These are phyloP conservation scores for Bembecia ichneumoniformis DNA, from an alignment of 2,888 invertebrate genomes.

Conservation along the genomic window DNA sequence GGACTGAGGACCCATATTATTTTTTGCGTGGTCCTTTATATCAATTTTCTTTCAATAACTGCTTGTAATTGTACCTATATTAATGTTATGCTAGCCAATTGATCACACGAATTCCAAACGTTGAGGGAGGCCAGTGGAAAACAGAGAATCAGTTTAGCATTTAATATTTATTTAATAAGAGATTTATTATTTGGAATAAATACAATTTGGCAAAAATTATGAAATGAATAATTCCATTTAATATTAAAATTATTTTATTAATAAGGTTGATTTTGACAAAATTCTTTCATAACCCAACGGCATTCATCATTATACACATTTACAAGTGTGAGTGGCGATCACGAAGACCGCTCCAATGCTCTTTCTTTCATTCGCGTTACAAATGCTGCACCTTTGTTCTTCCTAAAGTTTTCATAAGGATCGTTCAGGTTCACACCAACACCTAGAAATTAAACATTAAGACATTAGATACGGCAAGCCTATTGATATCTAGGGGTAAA, in stretches of 20 bases:
- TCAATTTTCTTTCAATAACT: no score
- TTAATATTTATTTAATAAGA: no score
- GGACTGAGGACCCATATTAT: no score
- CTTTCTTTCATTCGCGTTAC: slow-evolving; percentile 94
- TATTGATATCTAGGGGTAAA: no score
- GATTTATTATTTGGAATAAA: no score
- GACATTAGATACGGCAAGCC: no score
- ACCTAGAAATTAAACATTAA: slow-evolving; percentile 67
- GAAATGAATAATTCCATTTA: background rate
- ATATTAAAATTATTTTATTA: background rate
- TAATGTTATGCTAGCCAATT: no score
- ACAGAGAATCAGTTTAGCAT: no score
- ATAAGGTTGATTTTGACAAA: slow-evolving; percentile 55
- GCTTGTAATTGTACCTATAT: no score
- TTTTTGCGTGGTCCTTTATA: no score
- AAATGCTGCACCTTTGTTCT: slow-evolving; percentile 95
- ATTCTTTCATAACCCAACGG: slow-evolving; percentile 58
- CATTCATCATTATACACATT: slow-evolving; percentile 58
- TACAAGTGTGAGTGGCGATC: slow-evolving; percentile 44
- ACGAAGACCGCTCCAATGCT: slow-evolving; percentile 79
- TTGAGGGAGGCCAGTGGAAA: no score
- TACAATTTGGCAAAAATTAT: background rate
- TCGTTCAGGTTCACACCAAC: slow-evolving; percentile 94
- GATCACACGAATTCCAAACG: no score
- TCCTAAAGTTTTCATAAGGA: slow-evolving; percentile 97